These are phyloP conservation scores for Drymodes brunneopygia DNA, from an alignment of 2,113 vertebrate genomes.

Conservation along the genomic window DNA sequence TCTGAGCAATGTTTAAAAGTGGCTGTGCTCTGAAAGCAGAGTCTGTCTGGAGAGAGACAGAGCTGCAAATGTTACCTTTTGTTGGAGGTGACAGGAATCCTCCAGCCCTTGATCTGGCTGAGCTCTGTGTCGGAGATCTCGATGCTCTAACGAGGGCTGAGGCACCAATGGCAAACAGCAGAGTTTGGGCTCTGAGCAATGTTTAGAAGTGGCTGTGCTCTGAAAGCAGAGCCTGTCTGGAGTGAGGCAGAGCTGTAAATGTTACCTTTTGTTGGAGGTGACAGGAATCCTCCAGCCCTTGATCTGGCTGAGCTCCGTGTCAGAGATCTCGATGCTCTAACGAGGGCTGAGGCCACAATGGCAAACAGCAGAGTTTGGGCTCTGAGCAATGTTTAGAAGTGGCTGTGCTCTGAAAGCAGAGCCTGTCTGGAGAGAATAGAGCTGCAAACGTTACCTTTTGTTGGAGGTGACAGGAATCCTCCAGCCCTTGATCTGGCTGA, in stretches of 20 bases:
- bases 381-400: background rate
- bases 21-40: background rate
- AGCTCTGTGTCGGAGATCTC: slow-evolving; percentile 93
- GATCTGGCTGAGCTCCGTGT: slow-evolving; percentile 94
- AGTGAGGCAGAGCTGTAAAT: background rate
- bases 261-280: slow-evolving; percentile 86
- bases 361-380: background rate
- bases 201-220: background rate
- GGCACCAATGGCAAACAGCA: background rate
- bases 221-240: background rate
- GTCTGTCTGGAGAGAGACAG: accelerated
- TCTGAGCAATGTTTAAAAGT: background rate
- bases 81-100: slow-evolving; percentile 87
- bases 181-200: background rate
- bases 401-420: background rate
- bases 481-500: slow-evolving; percentile 98
- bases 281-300: slow-evolving; percentile 96
- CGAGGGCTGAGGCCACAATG: background rate
- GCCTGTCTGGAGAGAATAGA: accelerated
- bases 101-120: slow-evolving; percentile 97
- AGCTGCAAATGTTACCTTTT: slow-evolving; percentile 76
- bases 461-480: slow-evolving; percentile 87
- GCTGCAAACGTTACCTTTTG: slow-evolving; percentile 76
- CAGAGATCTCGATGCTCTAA: slow-evolving; percentile 86
- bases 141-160: slow-evolving; percentile 52